Base-by-base conservation (phyloP, 92 coral and sea anemone genomes). In the Actinostola sp. region DNA sequence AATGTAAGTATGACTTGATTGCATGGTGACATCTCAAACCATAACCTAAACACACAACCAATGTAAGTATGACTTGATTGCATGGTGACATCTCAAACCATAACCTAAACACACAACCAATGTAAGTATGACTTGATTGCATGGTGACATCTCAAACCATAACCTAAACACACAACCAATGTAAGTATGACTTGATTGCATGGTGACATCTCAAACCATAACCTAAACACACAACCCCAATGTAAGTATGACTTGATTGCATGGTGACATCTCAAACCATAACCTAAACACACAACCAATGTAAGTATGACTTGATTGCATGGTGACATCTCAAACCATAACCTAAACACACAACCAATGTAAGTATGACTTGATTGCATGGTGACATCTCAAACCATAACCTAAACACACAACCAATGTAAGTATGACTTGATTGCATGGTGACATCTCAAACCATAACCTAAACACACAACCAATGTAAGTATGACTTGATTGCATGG, bases 161-260 rank as follows among this genome's bases (percentile, higher is more conserved):
- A 95, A 48, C 99, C 99, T 95, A 52, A 24, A 27, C 19, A 59
- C 27, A 21, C 17, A 58, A 31, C 8, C 8, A 25, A 51, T 51
- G 5, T 4, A 3, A n/a, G 58, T 25, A 51, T 51, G 8, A n/a
- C n/a, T 83, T 92, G 71, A 95, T 91, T 2, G 89, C 91, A 44
- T 97, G 86, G 44, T 95, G 99, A 59, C 99, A 91, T 66, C 99
- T 93, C 30, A 95, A 73, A 64, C 99, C 99, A 75, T 77, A 95
- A 48, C 99, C 99, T 95, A 52, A 24, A 27, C 19, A 59, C 27
- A 21, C 17, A 58, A 31, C 8, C 8, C n/a, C n/a, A 25, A 51
- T 51, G 5, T 4, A 3, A n/a, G 58, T 25, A 51, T 51, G 8
- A n/a, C n/a, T 83, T 92, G 71, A 95, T 91, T 2, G 89, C 91